These are phyloP conservation scores for Ametastegia equiseti DNA, from an alignment of 2,888 invertebrate species.

Conservation along the genomic window DNA sequence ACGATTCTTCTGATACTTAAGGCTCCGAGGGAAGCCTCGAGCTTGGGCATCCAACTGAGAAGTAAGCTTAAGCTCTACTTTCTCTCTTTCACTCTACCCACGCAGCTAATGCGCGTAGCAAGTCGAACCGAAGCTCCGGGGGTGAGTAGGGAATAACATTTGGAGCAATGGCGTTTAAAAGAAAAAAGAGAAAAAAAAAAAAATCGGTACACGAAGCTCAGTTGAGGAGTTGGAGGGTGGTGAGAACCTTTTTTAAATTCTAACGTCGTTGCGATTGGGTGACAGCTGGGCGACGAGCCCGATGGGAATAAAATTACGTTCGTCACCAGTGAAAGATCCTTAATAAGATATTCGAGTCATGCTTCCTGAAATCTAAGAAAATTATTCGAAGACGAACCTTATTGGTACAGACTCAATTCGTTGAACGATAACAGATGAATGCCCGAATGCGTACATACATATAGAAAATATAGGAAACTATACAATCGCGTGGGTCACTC, in stretches of 20 bases:
- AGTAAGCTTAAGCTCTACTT: constrained; percentile 31
- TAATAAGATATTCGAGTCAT: constrained; percentile 35
- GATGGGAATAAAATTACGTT: constrained; percentile 18
- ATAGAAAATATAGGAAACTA: background rate
- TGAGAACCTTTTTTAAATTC: constrained; percentile 13
- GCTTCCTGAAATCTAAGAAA: constrained; percentile 21
- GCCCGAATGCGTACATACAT: too few species aligned
- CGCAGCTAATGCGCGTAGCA: constrained; percentile 34
- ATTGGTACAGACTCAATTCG: constrained; percentile 26
- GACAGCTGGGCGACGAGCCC: background rate
- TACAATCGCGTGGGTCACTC: background rate
- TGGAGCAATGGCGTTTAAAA: background rate
- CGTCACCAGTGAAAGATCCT: constrained; percentile 8
- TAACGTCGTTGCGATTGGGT: background rate
- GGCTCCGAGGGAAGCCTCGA: constrained; percentile 16
- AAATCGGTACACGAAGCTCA: background rate
- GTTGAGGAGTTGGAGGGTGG: background rate
- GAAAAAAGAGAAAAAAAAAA: too few species aligned
- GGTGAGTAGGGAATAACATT: constrained; percentile 11
- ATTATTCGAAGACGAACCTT: constrained; percentile 13
- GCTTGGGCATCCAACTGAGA: constrained; percentile 43
- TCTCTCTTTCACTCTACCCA: too few species aligned
- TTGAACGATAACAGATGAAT: background rate
- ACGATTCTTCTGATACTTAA: constrained; percentile 45
- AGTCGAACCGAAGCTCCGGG: constrained; percentile 19